Evolutionary conservation across 2,113 vertebrate species (phyloP).

Genomic region (Tenebrosternarchus preto): DNA sequence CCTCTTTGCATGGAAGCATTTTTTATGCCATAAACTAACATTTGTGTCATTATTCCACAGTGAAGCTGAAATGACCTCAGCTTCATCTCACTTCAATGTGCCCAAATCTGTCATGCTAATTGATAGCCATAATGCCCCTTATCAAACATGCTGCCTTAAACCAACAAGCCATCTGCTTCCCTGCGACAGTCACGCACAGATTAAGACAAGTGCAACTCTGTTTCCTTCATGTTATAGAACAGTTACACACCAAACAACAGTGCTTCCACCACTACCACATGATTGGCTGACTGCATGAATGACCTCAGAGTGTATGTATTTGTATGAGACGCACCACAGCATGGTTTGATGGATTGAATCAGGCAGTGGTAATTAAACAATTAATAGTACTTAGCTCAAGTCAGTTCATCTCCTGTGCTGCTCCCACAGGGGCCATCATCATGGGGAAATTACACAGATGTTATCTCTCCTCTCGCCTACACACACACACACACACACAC

Average conservation of each 20-base stretch:
- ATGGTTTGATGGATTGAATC: conserved; percentile 56
- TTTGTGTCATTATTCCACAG: background rate
- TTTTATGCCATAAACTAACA: background rate
- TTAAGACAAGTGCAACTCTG: conserved; percentile 32
- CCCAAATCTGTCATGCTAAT: conserved; percentile 22
- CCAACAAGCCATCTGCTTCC: conserved; percentile 38
- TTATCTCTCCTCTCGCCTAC: conserved; percentile 46
- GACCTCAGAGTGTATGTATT: conserved; percentile 50
- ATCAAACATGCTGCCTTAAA: conserved; percentile 41
- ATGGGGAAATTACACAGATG: conserved; percentile 54
- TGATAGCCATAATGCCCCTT: conserved; percentile 39
- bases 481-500: conserved; percentile 30
- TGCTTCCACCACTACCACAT: background rate
- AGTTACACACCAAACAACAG: conserved; percentile 34
- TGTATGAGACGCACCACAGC: conserved; percentile 43
- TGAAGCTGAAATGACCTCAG: background rate
- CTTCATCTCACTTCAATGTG: conserved; percentile 24
- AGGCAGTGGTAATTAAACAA: conserved; percentile 57
- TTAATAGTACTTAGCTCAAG: conserved; percentile 58
- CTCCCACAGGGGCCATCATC: conserved; percentile 54
- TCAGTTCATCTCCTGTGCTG: conserved; percentile 52
- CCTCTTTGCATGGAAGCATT: background rate
- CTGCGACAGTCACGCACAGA: background rate
- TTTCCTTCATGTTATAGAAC: conserved; percentile 39
- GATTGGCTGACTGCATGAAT: conserved; percentile 45